phyloP scores from a whole-genome alignment of 1,140 invertebrate genomes.

The Drosophila repletoides region DNA sequence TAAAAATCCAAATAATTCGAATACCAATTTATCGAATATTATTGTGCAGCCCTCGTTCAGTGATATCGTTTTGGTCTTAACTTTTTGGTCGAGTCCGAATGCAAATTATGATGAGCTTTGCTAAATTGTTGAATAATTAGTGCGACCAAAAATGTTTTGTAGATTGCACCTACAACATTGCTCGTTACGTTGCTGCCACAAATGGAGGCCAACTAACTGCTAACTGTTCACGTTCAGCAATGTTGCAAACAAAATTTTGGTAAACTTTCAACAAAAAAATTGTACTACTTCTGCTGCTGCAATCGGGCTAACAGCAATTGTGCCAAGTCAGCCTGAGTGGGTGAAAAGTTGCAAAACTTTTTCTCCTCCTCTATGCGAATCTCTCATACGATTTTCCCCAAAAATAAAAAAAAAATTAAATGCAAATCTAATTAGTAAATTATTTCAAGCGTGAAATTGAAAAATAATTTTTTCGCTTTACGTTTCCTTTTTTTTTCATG shows the following conservation, averaged over 20 bases:
- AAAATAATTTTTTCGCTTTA: conserved; percentile 66
- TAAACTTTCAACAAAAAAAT: conserved; percentile 18
- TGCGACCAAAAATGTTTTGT: conserved; percentile 20
- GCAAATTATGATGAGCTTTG: conserved; percentile 79
- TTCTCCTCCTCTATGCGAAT: conserved; percentile 8
- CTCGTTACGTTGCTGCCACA: conserved; percentile 23
- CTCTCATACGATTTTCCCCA: conserved; percentile 50
- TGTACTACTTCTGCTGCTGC: background rate
- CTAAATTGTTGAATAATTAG: conserved; percentile 71
- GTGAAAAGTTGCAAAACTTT: conserved; percentile 26
- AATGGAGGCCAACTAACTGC: conserved; percentile 39
- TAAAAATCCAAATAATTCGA: too few relatives aligned
- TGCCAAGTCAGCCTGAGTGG: conserved; percentile 66
- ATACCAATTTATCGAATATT: background rate
- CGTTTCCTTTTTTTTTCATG: conserved; percentile 31
- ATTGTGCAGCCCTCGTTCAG: conserved; percentile 29
- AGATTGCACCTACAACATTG: background rate
- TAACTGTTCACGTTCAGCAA: too few relatives aligned
- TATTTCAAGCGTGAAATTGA: conserved; percentile 82
- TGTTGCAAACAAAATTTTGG: conserved; percentile 14
- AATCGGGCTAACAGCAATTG: conserved; percentile 1
- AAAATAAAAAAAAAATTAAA: conserved; percentile 62
- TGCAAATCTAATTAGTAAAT: conserved; percentile 82
- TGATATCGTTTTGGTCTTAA: conserved; percentile 37
- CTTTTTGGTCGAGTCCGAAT: conserved; percentile 59